Evolutionary conservation across 2,113 vertebrate genomes (phyloP).

Genomic region (Eulemur macaco): DNA sequence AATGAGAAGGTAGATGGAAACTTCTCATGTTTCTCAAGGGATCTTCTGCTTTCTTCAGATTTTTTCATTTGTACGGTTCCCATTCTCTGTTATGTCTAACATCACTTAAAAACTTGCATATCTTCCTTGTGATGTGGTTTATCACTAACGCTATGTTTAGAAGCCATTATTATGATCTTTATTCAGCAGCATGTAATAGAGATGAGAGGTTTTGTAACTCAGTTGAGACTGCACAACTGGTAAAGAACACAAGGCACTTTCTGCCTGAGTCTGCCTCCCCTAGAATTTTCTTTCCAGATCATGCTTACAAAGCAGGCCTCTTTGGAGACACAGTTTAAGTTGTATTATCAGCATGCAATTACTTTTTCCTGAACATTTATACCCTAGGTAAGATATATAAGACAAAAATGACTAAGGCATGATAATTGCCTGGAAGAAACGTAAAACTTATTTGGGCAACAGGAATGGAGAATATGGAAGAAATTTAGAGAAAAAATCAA

Average conservation of each 20-base stretch:
- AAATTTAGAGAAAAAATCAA: neutral
- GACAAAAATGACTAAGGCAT: neutral
- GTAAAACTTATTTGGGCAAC: neutral
- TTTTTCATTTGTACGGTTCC: neutral
- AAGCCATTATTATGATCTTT: neutral
- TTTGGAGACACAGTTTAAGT: neutral
- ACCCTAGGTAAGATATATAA: neutral
- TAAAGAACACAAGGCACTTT: neutral
- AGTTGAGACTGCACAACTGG: rapidly evolving
- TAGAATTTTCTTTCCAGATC: neutral
- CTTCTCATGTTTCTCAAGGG: neutral
- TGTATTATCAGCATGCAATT: neutral
- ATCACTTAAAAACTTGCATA: neutral
- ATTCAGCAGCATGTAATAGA: neutral
- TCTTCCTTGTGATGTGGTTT: neutral
- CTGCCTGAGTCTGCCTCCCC: neutral
- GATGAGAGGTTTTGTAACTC: neutral
- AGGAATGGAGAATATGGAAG: neutral
- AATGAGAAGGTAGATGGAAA: neutral
- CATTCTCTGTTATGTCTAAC: neutral
- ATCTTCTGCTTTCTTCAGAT: neutral
- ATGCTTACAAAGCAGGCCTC: neutral
- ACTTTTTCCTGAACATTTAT: neutral
- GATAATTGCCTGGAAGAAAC: neutral
- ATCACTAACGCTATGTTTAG: neutral